Conservation (phyloP, 2,113 vertebrate species). For the Oncorhynchus gorbuscha region DNA sequence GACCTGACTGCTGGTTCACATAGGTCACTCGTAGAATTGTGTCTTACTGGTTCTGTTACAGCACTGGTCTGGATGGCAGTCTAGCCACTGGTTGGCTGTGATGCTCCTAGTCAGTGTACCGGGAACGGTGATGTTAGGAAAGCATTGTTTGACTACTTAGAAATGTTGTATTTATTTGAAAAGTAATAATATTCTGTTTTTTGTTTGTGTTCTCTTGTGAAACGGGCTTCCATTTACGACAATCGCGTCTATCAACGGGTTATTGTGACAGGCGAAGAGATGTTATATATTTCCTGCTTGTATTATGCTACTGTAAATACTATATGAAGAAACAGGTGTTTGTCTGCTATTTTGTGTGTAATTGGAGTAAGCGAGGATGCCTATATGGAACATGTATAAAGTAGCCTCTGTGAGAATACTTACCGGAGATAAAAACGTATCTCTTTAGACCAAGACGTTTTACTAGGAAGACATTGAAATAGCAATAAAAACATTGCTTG, state of each 20-base stretch:
- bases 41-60: conserved; percentile 25
- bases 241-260: conserved; percentile 29
- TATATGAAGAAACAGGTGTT: conserved; percentile 29
- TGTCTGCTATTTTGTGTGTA: conserved; percentile 9
- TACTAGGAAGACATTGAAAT: conserved; percentile 39
- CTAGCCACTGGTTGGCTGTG: conserved; percentile 61
- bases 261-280: conserved; percentile 34
- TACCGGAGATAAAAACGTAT: neutral
- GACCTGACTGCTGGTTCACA: conserved; percentile 59
- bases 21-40: conserved; percentile 52
- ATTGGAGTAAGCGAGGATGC: conserved; percentile 15
- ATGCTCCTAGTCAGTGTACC: conserved; percentile 39
- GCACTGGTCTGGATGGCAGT: conserved; percentile 33
- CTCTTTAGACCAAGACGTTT: conserved; percentile 38
- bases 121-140: conserved; percentile 41
- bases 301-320: conserved; percentile 52
- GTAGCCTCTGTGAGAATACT: conserved; percentile 24
- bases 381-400: conserved; percentile 40
- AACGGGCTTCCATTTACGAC: conserved; percentile 61
- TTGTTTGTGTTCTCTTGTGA: conserved; percentile 45
- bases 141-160: conserved; percentile 29
- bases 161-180: conserved; percentile 59
- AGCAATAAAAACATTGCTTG: conserved; percentile 67
- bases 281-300: conserved; percentile 43
- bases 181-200: conserved; percentile 40